Evolutionary conservation across 2,888 invertebrate genomes (phyloP), one percentile per base, ranked within the genome.

Genomic region (Zhengitettix transpicula): DNA sequence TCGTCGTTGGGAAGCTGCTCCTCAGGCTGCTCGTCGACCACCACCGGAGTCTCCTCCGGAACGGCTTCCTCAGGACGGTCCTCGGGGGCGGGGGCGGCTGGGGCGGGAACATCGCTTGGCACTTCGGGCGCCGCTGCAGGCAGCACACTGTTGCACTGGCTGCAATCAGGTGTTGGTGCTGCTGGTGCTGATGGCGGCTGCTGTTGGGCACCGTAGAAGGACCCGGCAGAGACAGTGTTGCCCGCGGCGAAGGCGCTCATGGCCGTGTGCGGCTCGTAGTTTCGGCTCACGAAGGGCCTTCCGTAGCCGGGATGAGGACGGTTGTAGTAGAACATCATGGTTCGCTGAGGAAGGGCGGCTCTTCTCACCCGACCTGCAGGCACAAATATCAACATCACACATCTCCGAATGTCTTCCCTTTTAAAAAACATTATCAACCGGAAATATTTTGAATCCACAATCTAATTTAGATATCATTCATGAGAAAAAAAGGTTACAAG

Each of bases 201-300:
- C 9, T 53, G 42, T 2, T 42, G 14, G 10, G 62, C 61, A 11
- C 71, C 72, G 10, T 70, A 66, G 62, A 68, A 73, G 0, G 73
- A 69, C 60, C 72, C 73, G 2, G 74, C 72, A 7, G 72, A 69
- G 10, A 73, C 70, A 9, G 71, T 68, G 62, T 74, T 72, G 58
- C 72, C 71, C 55, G 71, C 64, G 14, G 72, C 71, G 63, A 74
- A 71, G n/a, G 73, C 71, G 1, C 72, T 69, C 72, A 74, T 72
- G 41, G 72, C 67, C 14, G 71, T 70, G 61, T 71, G 70, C n/a
- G 70, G 69, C 54, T 67, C 65, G 60, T 65, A 68, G 28, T 62
- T 61, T 16, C 63, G 62, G 15, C 65, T 61, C 10, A 65, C 61
- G 16, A 65, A 56, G 0, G 15, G 58, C 9, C 47, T 42, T 17